Base-by-base conservation (phyloP, 1,140 invertebrate species). In the Drosophila parvula region DNA sequence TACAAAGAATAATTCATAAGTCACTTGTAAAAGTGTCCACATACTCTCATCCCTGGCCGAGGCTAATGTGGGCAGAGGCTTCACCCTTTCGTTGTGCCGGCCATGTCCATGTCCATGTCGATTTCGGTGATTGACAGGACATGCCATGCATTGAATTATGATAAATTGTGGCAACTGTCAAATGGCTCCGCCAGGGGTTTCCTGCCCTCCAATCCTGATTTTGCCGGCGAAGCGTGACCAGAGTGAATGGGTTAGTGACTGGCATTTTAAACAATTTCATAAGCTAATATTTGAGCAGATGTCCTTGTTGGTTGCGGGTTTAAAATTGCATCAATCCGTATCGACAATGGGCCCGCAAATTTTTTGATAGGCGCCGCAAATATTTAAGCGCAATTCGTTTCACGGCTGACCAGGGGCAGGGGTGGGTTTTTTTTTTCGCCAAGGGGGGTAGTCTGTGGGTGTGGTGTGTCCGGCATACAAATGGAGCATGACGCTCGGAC, bases 121-220 rank as follows among this genome's bases (percentile, higher is more conserved):
- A 78, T 69, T 67, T 18, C 45, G 56, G 58, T 90, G 85, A 90
- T 81, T 85, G 86, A 90, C 81, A 85, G 81, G 81, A 85, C 76
- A 86, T 86, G 81, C 51, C 85, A 85, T 90, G 85, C 78, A 90
- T 90, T 90, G 85, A 90, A 90, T 90, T 90, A 90, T 90, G 85
- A 90, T 90, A 90, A 90, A 90, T 90, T 90, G 85, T 90, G 85
- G 81, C 85, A 90, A 90, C 85, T 90, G 85, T 81, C 85, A 90
- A 90, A 85, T 73, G 79, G 65, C 69, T 47, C 30, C 45, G 75
- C 71, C 76, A 73, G 65, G 76, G 68, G 63, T 67, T 69, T 43
- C 43, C 45, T 47, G 50, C 18, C 18, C 18, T 22, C 28, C 1
- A 32, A 44, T 55, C 32, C 38, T 27, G 56, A 63, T 61, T 48